Percentiles rank a stretch among this genome's conserved stretches.
phyloP scores from a whole-genome alignment of 2,888 invertebrate species.

The Acheta domesticus region DNA sequence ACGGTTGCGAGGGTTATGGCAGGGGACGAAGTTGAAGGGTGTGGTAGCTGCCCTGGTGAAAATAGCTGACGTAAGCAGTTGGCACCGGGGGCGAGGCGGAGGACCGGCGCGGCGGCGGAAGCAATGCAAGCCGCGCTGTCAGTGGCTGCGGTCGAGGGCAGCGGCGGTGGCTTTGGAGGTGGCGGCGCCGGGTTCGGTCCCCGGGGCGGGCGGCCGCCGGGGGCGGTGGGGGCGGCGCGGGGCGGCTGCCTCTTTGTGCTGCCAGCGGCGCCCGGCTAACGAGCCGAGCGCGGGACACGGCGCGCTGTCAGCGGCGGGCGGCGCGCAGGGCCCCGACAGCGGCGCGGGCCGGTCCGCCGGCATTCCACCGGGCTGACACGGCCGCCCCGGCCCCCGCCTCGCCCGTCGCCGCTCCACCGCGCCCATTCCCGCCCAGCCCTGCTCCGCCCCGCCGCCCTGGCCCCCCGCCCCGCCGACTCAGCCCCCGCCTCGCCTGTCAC shows the following conservation, averaged over 20 bases:
- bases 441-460: background rate
- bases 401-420: background rate
- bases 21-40: no score
- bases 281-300: constrained; percentile 3
- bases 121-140: no score
- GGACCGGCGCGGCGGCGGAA: no score
- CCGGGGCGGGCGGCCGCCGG: background rate
- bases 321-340: background rate
- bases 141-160: background rate
- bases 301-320: background rate
- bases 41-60: no score
- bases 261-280: constrained; percentile 18
- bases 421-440: background rate
- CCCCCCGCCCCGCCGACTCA: no score
- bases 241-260: background rate
- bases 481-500: background rate
- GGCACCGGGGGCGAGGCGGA: no score
- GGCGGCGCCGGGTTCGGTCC: background rate
- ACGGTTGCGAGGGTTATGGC: no score
- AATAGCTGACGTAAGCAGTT: no score
- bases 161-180: background rate
- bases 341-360: constrained; percentile 5
- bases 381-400: background rate
- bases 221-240: background rate
- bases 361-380: constrained; percentile 18